These are phyloP conservation scores for Torymus tubicola DNA, from an alignment of 2,888 invertebrate genomes.

Conservation along the genomic window DNA sequence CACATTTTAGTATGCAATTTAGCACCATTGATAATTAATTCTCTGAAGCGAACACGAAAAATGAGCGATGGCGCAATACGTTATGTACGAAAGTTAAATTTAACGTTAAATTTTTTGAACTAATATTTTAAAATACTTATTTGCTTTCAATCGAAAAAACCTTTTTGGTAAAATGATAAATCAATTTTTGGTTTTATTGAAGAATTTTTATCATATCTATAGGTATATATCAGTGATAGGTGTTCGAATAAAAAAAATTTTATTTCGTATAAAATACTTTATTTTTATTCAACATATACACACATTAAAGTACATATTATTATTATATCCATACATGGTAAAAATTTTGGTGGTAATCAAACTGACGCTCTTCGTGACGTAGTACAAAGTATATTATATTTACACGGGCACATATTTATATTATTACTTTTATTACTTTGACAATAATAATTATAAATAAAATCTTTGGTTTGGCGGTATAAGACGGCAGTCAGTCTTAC, in stretches of 20 bases:
- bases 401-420: constrained; percentile 36
- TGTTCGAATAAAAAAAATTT: background rate
- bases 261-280: constrained; percentile 54
- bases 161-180: too few species aligned
- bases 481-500: constrained; percentile 41
- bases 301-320: constrained; percentile 46
- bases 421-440: constrained; percentile 21
- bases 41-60: too few species aligned
- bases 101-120: too few species aligned
- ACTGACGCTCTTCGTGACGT: constrained; percentile 30
- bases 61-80: too few species aligned
- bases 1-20: too few species aligned
- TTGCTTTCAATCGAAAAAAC: too few species aligned
- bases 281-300: constrained; percentile 41
- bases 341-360: constrained; percentile 44
- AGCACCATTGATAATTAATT: too few species aligned
- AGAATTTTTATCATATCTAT: too few species aligned
- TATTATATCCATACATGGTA: constrained; percentile 27
- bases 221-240: too few species aligned
- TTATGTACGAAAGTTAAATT: too few species aligned
- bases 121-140: too few species aligned
- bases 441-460: constrained; percentile 50
- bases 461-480: constrained; percentile 56
- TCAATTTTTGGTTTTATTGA: too few species aligned
- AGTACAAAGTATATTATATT: constrained; percentile 35